Conservation (phyloP, 2,113 vertebrate species). For the Thunnus maccoyii region DNA sequence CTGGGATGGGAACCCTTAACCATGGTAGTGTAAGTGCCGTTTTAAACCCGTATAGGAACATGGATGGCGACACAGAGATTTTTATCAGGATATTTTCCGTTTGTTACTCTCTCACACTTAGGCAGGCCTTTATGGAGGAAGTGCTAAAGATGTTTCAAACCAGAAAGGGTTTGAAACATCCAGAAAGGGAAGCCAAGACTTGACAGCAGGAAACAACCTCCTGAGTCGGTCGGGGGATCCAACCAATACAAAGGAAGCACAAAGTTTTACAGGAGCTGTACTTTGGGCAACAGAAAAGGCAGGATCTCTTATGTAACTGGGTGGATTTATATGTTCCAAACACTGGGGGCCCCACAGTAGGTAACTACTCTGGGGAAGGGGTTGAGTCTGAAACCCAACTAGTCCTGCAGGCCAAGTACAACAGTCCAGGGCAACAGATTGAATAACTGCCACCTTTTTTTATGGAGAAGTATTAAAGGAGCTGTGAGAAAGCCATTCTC, state of each 20-base stretch:
- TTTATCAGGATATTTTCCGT: neutral
- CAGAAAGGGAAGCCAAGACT: constrained; percentile 51
- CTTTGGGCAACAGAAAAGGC: constrained; percentile 20
- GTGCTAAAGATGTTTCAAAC: constrained; percentile 40
- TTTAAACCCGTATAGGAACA: neutral
- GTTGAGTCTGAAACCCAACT: constrained; percentile 1
- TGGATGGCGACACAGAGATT: constrained; percentile 10
- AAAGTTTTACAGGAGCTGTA: constrained; percentile 17
- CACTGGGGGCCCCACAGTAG: constrained; percentile 42
- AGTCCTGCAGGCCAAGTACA: constrained; percentile 45
- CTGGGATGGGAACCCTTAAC: neutral
- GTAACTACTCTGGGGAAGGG: constrained; percentile 28
- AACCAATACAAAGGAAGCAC: constrained; percentile 36
- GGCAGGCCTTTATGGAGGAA: constrained; percentile 43
- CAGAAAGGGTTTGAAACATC: neutral
- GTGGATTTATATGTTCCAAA: constrained; percentile 50
- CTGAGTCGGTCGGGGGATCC: constrained; percentile 43
- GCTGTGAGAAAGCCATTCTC: constrained; percentile 1
- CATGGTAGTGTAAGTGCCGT: neutral
- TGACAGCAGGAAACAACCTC: constrained; percentile 62
- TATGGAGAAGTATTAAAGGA: constrained; percentile 3
- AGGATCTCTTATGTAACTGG: constrained; percentile 60
- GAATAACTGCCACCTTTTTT: constrained; percentile 36
- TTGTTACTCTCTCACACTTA: neutral
- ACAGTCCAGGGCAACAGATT: constrained; percentile 18